Evolutionary conservation across 2,113 vertebrate genomes (phyloP).

Genomic region (Sinocyclocheilus maitianheensis): DNA sequence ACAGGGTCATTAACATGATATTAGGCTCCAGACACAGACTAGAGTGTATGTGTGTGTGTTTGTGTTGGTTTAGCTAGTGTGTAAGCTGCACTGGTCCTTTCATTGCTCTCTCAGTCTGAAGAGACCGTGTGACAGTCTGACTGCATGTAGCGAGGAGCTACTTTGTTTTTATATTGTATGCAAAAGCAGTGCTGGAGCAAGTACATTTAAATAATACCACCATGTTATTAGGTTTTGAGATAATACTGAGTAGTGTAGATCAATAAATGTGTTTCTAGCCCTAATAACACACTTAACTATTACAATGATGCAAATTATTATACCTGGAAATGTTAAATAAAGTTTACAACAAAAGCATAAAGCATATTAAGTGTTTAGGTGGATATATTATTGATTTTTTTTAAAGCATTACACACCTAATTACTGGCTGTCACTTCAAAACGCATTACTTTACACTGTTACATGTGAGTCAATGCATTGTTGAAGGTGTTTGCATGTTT

Average conservation of each 20-base stretch:
- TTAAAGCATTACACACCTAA: background rate
- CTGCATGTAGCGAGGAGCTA: background rate
- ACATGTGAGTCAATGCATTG: no score
- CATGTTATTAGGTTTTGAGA: background rate
- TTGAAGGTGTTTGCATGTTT: background rate
- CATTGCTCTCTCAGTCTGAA: conserved; percentile 16
- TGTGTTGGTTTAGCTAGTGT: conserved; percentile 22
- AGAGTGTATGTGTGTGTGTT: conserved; percentile 21
- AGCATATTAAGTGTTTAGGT: background rate
- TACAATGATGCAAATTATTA: background rate
- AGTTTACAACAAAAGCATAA: background rate
- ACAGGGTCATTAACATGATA: conserved; percentile 43
- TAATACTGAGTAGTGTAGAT: background rate
- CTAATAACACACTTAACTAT: background rate
- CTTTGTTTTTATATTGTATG: background rate
- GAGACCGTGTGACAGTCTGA: conserved; percentile 23
- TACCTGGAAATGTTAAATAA: background rate
- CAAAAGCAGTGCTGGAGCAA: background rate
- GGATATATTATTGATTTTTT: background rate
- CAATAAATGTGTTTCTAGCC: background rate
- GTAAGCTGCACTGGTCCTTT: conserved; percentile 31
- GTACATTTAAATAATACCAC: background rate
- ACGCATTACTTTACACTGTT: no score
- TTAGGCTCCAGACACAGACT: conserved; percentile 15
- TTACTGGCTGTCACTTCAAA: background rate